Percentiles rank a stretch among this genome's conserved stretches.
Conservation (phyloP, 2,888 invertebrate species). For the Cryptocheilus praepositus region DNA sequence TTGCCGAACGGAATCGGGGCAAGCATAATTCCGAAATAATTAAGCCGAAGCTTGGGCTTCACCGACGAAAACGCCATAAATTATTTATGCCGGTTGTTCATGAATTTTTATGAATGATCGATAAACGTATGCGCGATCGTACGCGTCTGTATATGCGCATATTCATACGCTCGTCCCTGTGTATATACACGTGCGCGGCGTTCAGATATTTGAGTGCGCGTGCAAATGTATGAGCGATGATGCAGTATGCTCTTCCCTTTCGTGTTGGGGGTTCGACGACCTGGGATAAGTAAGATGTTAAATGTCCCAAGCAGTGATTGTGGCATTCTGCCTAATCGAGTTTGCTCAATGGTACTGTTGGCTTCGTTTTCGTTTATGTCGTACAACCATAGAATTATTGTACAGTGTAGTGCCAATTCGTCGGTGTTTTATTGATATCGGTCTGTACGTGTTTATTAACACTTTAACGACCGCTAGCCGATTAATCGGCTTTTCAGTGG, state of each 20-base stretch:
- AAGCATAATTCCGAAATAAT: slow-evolving; percentile 13
- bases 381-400: no score
- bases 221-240: not conserved
- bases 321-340: no score
- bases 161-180: not conserved
- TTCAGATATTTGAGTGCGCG: not conserved
- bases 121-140: not conserved
- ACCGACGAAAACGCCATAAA: slow-evolving; percentile 17
- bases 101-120: slow-evolving; percentile 21
- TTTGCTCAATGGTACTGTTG: no score
- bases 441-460: no score
- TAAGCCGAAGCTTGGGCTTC: slow-evolving; percentile 12
- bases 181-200: not conserved
- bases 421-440: no score
- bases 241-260: not conserved
- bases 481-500: no score
- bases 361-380: no score
- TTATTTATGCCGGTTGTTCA: slow-evolving; percentile 17
- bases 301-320: not conserved
- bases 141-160: slow-evolving; percentile 2
- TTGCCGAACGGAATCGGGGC: not conserved
- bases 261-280: slow-evolving; percentile 3
- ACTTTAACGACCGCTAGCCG: no score
- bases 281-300: slow-evolving; percentile 7
- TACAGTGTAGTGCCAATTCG: no score